Evolutionary conservation across 2,113 vertebrate species (phyloP), one percentile per base, ranked within the genome.

Genomic region (Callospermophilus lateralis): DNA sequence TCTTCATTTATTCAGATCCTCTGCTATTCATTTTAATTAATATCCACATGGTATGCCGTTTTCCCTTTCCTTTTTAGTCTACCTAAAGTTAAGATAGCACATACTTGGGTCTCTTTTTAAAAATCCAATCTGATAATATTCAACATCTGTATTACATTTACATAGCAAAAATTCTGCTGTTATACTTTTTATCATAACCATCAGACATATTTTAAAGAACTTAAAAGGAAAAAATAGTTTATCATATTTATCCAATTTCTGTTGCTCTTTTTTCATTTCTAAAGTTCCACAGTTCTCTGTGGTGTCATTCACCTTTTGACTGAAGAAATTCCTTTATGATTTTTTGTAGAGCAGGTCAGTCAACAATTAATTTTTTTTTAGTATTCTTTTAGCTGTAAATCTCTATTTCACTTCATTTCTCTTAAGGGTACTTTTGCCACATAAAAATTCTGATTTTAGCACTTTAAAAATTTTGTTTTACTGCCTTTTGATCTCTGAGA

Each of bases 301-400:
- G 10, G 19, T 24, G 32, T 65, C 26, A 53, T 24, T 76, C 53
- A 37, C 10, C 10, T 76, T 26, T 61, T 61, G 13, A 16, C 58
- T 85, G 10, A 74, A 63, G 39, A 92, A 92, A 63, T 74, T 74
- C 39, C n/a, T 90, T 81, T 81, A 51, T 48, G 6, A 13, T 58
- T 51, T 93, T 76, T 84, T 76, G 7, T 48, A 76, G 51, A 96
- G 12, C 24, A 63, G 30, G 26, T 76, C 39, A 92, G 53, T 6
- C 55, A n/a, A 55, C 72, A 37, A 92, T 79, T 7, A 92, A 79
- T 55, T 88, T 73, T 91, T 26, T 58, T 58, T 24, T 20, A 68
- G 34, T 63, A 86, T 94, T 77, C n/a, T 30, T 81, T 90, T 86
- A 72, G 81, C 48, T 74, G n/a, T 85, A 24, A 70, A 30, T 70